Evolutionary conservation across 2,113 vertebrate species (phyloP), one percentile per base, ranked within the genome.

Genomic region (Gallinago paraguaiae): DNA sequence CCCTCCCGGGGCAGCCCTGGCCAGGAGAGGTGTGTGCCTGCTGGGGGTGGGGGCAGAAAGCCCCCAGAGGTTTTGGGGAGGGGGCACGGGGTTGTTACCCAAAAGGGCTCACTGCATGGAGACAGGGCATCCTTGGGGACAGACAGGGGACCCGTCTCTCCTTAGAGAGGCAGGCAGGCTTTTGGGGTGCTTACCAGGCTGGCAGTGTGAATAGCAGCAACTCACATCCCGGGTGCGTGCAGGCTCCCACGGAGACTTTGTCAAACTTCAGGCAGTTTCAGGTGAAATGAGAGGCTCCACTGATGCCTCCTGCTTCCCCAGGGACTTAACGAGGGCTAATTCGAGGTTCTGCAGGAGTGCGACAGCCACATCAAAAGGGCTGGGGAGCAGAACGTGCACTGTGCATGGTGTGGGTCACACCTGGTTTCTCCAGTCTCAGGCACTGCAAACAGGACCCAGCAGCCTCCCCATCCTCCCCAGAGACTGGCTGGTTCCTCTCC

Each of bases 341-440:
- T 83, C 0, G 4, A 50, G 78, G 59, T 19, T 82, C 43, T 4
- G 6, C 30, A 45, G 68, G 61, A 82, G 72, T 3, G 1, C 19
- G 41, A 75, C 59, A 78, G 27, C 41, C 85, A 57, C 75, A 85
- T 79, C 82, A 86, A 30, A 84, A n/a, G 69, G n/a, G 25, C 43
- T 37, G 17, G 17, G 33, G 65, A 63, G 35, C 0, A 0, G 14
- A 39, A 41, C 3, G 12, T 27, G 48, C 4, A 2, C 65, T 13
- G 27, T 53, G 41, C 4, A 1, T 69, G 43, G 17, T 10, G 16
- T 53, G 48, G 65, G 37, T 83, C 83, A 70, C 1, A 7, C 41
- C 41, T 43, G 41, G 41, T 33, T 64, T 60, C 35, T 82, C 59
- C 41, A 13, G 41, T 37, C n/a, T 53, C 30, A 37, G 48, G 45